Evolutionary conservation across 2,888 invertebrate species (phyloP), one percentile per base, ranked within the genome.

Genomic region (Oasisia sp.): DNA sequence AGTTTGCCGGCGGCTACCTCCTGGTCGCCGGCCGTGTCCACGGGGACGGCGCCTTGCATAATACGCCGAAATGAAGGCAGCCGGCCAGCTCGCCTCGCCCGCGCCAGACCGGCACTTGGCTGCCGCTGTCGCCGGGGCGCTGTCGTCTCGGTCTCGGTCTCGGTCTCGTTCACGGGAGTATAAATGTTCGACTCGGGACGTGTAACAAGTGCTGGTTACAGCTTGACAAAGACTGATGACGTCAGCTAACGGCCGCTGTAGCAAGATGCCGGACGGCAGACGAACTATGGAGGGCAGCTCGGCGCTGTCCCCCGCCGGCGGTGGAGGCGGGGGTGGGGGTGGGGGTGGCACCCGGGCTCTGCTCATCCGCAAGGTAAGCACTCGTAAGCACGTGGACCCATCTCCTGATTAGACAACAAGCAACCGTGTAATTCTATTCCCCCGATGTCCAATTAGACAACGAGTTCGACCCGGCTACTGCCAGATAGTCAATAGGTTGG

Each of bases 221-320:
- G 3, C 74, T 7, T 27, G 74, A 27, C 3, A 74, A 74, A n/a
- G 19, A 74, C 74, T n/a, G 74, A 74, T 74, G 74, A 74, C 27
- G 74, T 74, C 74, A n/a, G 74, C 74, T 74, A 74, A 74, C 74
- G 74, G 74, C 74, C 74, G 74, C 14, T 74, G 74, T 74, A 74
- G 27, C 27, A 74, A 74, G 74, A 19, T 74, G 27, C 74, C 27
- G n/a, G 74, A 74, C 74, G 74, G n/a, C 27, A 19, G 74, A 27
- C 74, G 19, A n/a, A 74, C 74, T 27, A 74, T 74, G 74, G 74
- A 74, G 27, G 74, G 74, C 19, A 19, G 74, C 74, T 74, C 74
- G 74, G 5, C 74, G 27, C 7, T 74, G 74, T 74, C 74, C 74
- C 74, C 74, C 19, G 74, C 74, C n/a, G 74, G 74, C 27, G 74